Evolutionary conservation across 2,113 vertebrate genomes (phyloP).

Genomic region (Eclectus roratus): DNA sequence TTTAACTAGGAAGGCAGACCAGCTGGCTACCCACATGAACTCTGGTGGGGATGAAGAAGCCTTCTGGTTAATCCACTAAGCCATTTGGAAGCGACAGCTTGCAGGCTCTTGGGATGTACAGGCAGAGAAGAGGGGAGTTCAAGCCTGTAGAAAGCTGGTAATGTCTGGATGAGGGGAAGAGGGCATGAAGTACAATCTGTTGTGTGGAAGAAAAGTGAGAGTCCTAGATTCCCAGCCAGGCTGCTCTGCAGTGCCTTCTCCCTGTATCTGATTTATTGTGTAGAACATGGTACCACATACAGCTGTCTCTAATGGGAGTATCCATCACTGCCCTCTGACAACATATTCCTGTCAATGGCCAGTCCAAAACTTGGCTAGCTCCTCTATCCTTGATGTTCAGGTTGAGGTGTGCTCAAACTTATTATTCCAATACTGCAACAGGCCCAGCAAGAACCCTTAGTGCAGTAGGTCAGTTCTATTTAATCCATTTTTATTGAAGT

Average conservation of each 20-base stretch:
- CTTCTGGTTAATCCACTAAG: neutral
- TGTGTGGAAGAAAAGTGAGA: neutral
- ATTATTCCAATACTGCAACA: neutral
- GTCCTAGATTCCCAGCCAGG: neutral
- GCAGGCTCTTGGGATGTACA: neutral
- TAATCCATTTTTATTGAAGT: neutral
- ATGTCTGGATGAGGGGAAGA: neutral
- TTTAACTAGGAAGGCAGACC: neutral
- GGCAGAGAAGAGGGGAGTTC: neutral
- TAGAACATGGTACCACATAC: neutral
- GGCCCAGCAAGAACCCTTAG: neutral
- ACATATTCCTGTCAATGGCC: neutral
- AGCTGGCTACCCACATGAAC: neutral
- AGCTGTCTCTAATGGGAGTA: neutral
- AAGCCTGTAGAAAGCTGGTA: neutral
- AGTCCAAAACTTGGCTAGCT: neutral
- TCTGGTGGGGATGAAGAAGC: neutral
- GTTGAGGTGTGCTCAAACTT: neutral
- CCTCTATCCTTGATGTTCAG: neutral
- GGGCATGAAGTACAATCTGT: neutral
- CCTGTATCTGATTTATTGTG: neutral
- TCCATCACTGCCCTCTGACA: neutral
- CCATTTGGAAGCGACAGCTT: constrained; percentile 19
- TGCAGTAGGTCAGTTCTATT: neutral
- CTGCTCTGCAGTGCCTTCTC: neutral